Evolutionary conservation across 2,113 vertebrate species (phyloP).

Genomic region (Phyllopteryx taeniolatus): DNA sequence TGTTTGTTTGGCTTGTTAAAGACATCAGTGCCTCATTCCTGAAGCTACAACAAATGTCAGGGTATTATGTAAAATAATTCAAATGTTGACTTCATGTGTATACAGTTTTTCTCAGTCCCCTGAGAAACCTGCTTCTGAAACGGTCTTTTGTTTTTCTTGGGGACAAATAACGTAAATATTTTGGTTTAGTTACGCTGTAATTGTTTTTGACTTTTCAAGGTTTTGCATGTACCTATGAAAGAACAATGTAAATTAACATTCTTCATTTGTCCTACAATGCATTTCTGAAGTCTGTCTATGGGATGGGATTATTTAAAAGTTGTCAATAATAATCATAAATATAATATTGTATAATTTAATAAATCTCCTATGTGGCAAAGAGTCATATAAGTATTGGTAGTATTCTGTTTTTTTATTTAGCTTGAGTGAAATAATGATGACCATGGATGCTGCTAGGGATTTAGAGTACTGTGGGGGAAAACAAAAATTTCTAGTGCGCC

Average conservation of each 20-base stretch:
- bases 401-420: constrained; percentile 15
- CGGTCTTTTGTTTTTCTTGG: background rate
- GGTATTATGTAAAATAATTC: constrained; percentile 18
- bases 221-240: background rate
- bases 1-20: constrained; percentile 20
- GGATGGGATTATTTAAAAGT: background rate
- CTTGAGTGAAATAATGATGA: constrained; percentile 2
- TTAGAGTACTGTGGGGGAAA: background rate
- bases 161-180: background rate
- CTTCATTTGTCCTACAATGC: background rate
- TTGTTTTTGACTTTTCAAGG: background rate
- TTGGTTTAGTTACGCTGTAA: background rate
- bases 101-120: background rate
- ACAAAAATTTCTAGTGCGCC: background rate
- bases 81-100: background rate
- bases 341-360: constrained; percentile 6
- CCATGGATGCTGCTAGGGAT: background rate
- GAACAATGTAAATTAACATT: background rate
- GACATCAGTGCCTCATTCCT: constrained; percentile 44
- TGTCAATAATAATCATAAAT: background rate
- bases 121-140: background rate
- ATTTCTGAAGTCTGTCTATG: constrained; percentile 6
- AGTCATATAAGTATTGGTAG: background rate
- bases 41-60: constrained; percentile 29
- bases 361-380: constrained; percentile 7